Evolutionary conservation across 2,797 vertebrate species (phyloP), one percentile per base, ranked within the genome.

Genomic region (Hephaestus fuliginosus): DNA sequence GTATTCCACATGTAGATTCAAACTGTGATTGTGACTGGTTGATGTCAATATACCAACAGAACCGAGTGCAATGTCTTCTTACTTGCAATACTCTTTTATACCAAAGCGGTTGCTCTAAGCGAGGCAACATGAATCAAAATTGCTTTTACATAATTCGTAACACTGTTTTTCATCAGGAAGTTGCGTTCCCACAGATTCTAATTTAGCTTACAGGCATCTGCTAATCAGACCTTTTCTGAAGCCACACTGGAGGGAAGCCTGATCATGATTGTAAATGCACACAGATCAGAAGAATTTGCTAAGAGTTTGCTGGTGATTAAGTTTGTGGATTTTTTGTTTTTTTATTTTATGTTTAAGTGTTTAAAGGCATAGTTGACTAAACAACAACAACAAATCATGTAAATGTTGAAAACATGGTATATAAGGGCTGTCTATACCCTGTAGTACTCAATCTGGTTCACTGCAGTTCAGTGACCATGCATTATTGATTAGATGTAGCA

Each of bases 401-500:
- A 2, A 41, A 52, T 36, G 68, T 30, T 61, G 25, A 67, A 76
- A 52, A 18, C 9, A 43, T 67, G 22, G 18, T 61, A 28, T 2
- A 49, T 44, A 46, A 53, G 44, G 5, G 14, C 8, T 33, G 11
- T 76, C 25, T 68, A 8, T 63, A 49, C 6, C 17, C 5, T n/a
- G 3, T 17, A 9, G 10, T 43, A 3, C 39, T 39, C 49, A n/a
- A 7, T 25, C 4, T 53, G n/a, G 11, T 43, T 41, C 4, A 43
- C 44, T 67, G 53, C 39, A 69, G 18, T 46, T 46, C 41, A 61
- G 0, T 39, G 15, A 11, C 11, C 2, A n/a, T 64, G 15, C 17
- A 28, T 64, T 64, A 58, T 44, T 57, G 46, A 51, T 30, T 65
- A n/a, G 36, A 65, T 62, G n/a, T 53, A 39, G 28, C 7, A 49